phyloP scores from a whole-genome alignment of 2,888 invertebrate genomes.

The Bugulina stolonifera region DNA sequence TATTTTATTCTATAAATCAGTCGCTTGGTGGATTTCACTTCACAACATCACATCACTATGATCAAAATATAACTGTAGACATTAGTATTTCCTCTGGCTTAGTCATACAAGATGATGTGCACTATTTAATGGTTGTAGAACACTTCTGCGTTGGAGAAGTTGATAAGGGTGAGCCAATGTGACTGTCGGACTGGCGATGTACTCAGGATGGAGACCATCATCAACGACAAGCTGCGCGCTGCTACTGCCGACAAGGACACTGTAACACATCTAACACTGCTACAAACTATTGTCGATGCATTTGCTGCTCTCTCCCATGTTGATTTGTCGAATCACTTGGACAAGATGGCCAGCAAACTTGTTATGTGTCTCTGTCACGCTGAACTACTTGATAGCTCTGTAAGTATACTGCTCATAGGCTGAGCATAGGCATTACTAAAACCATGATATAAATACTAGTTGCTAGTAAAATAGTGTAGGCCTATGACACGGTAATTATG shows the following conservation, averaged over 20 bases:
- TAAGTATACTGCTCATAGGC: neutral
- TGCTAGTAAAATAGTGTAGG: too few species aligned
- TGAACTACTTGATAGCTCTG: slow-evolving; percentile 9
- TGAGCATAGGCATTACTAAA: neutral
- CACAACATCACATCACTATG: too few species aligned
- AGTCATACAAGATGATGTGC: too few species aligned
- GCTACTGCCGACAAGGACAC: neutral
- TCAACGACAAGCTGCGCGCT: slow-evolving; percentile 38
- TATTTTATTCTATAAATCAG: too few species aligned
- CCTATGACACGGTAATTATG: too few species aligned
- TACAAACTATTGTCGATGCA: neutral
- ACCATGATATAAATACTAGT: too few species aligned
- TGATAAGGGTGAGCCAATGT: slow-evolving; percentile 31
- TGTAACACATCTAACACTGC: slow-evolving; percentile 3
- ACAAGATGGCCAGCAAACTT: slow-evolving; percentile 21
- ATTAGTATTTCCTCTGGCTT: too few species aligned
- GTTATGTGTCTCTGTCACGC: slow-evolving; percentile 23
- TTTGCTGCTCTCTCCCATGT: neutral
- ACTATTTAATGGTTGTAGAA: slow-evolving; percentile 11
- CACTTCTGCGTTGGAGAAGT: neutral
- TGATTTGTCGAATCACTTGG: slow-evolving; percentile 11
- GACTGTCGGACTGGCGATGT: slow-evolving; percentile 44
- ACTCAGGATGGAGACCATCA: slow-evolving; percentile 43
- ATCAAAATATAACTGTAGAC: too few species aligned
- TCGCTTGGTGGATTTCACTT: too few species aligned